Base-by-base conservation (phyloP, 2,113 vertebrate genomes). In the Charina bottae region DNA sequence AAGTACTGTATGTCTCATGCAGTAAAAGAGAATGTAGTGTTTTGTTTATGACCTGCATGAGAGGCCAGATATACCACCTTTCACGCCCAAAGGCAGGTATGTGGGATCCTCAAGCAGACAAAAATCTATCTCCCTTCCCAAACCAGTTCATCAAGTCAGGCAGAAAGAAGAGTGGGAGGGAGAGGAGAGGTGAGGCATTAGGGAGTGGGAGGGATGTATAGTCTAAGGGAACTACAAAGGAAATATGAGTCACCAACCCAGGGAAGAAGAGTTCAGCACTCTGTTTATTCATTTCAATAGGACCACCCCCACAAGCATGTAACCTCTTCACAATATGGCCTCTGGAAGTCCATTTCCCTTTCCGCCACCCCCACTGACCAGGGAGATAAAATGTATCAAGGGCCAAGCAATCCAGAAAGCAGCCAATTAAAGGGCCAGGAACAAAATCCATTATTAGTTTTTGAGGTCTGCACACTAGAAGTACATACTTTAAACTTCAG, bases 91-190 rank as follows among this genome's bases (percentile, higher is more conserved):
- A 33, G 24, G 88, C 90, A 90, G 68, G 88, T 68, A 83, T 58
- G 88, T 90, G 68, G 84, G 68, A 87, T 90, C 58, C 88, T 87
- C 84, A 90, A 85, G 93, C 59, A 49, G 87, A 49, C 92, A 85
- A 92, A 89, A 89, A 85, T 92, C 91, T 85, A 85, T 92, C 90
- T 62, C 93, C 95, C 95, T 92, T 91, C 53, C 96, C 96, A 96
- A 97, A 98, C 97, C 97, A 97, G 98, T 97, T n/a, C 0, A 96
- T 96, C 95, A 94, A 56, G 97, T 95, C 94, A 90, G 92, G 94
- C 96, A 91, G 96, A 96, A 96, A 97, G 94, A 95, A 93, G 91
- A 94, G 88, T 26, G 64, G 85, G 83, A 68, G 53, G 83, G 10
- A 89, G 84, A 85, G 89, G 95, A 96, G 92, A 95, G 96, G 95